Conservation (phyloP, 2,888 invertebrate genomes). For the Emesis furor region DNA sequence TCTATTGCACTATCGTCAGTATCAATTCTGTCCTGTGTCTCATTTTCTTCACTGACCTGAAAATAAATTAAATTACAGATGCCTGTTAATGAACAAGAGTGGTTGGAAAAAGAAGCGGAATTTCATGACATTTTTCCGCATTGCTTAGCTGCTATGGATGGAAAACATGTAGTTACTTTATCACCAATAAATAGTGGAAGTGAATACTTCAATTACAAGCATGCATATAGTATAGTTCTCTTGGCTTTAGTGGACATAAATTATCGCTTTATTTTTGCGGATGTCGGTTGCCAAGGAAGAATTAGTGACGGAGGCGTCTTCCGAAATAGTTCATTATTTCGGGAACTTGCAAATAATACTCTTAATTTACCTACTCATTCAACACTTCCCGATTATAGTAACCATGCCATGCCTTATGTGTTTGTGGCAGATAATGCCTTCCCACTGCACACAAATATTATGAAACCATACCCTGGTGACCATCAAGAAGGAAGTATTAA, state of each 20-base stretch:
- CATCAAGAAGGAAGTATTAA: neutral
- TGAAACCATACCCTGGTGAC: slow-evolving; percentile 39
- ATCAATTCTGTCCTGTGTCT: too few relatives aligned
- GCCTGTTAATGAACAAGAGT: neutral
- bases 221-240: neutral
- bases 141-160: neutral
- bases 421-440: slow-evolving; percentile 68
- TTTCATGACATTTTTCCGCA: neutral
- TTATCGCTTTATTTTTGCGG: slow-evolving; percentile 63
- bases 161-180: neutral
- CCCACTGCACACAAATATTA: slow-evolving; percentile 55
- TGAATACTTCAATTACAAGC: slow-evolving; percentile 7
- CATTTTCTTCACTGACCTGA: neutral
- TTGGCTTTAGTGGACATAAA: slow-evolving; percentile 28
- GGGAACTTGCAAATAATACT: slow-evolving; percentile 61
- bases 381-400: slow-evolving; percentile 53
- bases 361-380: slow-evolving; percentile 70
- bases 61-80: neutral
- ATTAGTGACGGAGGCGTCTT: slow-evolving; percentile 72
- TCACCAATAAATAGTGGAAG: neutral
- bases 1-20: neutral
- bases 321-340: slow-evolving; percentile 71
- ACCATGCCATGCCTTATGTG: slow-evolving; percentile 53
- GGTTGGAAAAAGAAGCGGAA: neutral
- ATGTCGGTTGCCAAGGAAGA: slow-evolving; percentile 74